Evolutionary conservation across 2,113 vertebrate genomes (phyloP), one percentile per base, ranked within the genome.

Genomic region (Osmerus eperlanus): DNA sequence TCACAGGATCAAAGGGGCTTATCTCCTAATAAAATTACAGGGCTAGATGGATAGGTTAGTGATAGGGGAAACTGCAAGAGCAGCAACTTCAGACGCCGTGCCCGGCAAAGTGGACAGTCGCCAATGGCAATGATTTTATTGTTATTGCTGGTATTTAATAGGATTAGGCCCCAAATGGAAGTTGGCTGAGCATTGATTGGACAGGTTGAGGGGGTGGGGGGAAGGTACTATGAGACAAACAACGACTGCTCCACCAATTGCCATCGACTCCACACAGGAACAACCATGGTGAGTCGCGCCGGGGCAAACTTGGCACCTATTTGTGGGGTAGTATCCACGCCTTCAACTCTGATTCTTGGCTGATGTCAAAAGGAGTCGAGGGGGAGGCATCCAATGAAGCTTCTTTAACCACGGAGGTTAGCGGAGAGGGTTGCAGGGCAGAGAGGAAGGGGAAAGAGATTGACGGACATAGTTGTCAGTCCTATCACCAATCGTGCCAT

Each of bases 151-250:
- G 56, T 58, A 52, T 68, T 75, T 73, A 75, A 80, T 65, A 21
- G 78, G 70, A 76, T 80, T 76, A 76, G 67, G 52, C 23, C 65
- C n/a, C 73, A 61, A 75, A 75, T 67, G 70, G 78, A 79, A 23
- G n/a, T 59, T 55, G 6, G 15, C 54, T 15, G 54, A 56, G n/a
- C 14, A 18, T 14, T 7, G 54, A 15, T 56, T 15, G 54, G 54
- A n/a, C 15, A 56, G 54, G n/a, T 41, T 41, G 54, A 56, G 1
- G 21, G 58, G 58, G 58, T 2, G 58, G 58, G 19, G 19, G 58
- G 3, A 19, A 11, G 18, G 7, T 7, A 8, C 56, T 59, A 15
- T 59, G 56, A 59, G 56, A 18, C 53, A 54, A 18, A 54, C 53
- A 54, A 32, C 29, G 29, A 32, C 29, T 5, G 3, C 29, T 32